Evolutionary conservation across 2,888 invertebrate species (phyloP), one percentile per base, ranked within the genome.

Genomic region (Aleiodes alternator): DNA sequence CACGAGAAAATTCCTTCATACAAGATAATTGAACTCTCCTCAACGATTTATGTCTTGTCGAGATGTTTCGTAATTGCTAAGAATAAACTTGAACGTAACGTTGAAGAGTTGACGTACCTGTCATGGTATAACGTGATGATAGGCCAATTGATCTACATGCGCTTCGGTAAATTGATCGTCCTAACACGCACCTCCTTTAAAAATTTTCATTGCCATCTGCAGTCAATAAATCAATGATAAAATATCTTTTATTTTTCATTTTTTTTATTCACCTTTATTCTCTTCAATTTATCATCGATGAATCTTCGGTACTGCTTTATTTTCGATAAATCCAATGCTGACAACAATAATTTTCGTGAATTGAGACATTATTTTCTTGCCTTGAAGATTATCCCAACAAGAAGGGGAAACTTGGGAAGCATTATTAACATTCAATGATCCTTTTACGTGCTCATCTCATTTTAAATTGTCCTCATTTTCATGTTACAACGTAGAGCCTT

Each of bases 11-110:
- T 68, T 23, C 29, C 29, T 51, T 51, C 16, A 51, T 68, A 51
- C 64, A 64, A 64, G 51, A 68, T 68, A 68, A 68, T 68, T 68
- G 68, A 51, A 68, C 16, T 68, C n/a, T 68, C n/a, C 12, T 7
- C 51, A 68, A 31, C 51, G 51, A 50, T 64, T 64, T 64, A 64
- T 64, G 64, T 64, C 64, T 51, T 68, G 51, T 53, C 50, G 50
- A 50, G 68, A 23, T 51, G 51, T 64, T 64, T 68, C 51, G 34
- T 68, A 68, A 68, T 68, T 68, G 51, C 68, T 51, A 53, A 50
- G 68, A 51, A 68, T 68, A 68, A 51, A 51, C 51, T 51, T 50
- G 31, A 51, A 68, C 31, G 51, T 12, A 23, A 14, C 9, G 2
- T 68, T 50, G 68, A 34, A 29, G 23, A 68, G 68, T 68, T 68